Evolutionary conservation across 2,888 invertebrate species (phyloP), one percentile per base, ranked within the genome.

Genomic region (Agrotis clavis): DNA sequence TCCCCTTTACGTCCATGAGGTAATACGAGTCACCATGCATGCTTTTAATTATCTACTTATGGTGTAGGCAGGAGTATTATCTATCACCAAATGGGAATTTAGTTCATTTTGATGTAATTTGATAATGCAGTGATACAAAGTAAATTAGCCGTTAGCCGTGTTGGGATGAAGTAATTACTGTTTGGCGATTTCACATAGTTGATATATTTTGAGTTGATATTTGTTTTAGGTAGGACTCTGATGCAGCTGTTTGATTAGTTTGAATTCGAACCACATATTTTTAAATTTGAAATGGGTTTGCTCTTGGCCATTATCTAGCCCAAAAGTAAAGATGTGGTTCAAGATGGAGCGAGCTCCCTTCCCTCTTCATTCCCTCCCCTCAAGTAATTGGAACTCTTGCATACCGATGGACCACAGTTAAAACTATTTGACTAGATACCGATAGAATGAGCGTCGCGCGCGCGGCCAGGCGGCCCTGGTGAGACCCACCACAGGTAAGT

Each of bases 41-140:
- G 57, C 48, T 82, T 71, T 67, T 82, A 79, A 82, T 82, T 67
- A 82, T 41, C 41, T 41, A 41, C 41, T 41, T 1, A 19, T 21
- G n/a, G 9, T 57, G 13, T 45, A 62, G 53, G 25, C 64, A n/a
- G 3, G 7, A 18, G 4, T 18, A 47, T 54, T 51, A 78, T 50
- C 63, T 53, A 35, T 64, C 14, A 54, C 57, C 51, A 30, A 45
- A 50, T 56, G 56, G 13, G 3, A 53, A 64, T 50, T 82, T 71
- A 35, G 82, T 78, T 60, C 51, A 47, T 77, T 82, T 64, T 59
- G 35, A 63, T 53, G 63, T 77, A n/a, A 79, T 71, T 67, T 48
- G 64, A 66, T 79, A 64, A 70, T 50, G 13, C 11, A 35, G 56
- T 69, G 61, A 65, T 66, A 53, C 59, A 66, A 59, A 54, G n/a